Conservation (phyloP, 1,140 invertebrate genomes). For the Maconellicoccus hirsutus region DNA sequence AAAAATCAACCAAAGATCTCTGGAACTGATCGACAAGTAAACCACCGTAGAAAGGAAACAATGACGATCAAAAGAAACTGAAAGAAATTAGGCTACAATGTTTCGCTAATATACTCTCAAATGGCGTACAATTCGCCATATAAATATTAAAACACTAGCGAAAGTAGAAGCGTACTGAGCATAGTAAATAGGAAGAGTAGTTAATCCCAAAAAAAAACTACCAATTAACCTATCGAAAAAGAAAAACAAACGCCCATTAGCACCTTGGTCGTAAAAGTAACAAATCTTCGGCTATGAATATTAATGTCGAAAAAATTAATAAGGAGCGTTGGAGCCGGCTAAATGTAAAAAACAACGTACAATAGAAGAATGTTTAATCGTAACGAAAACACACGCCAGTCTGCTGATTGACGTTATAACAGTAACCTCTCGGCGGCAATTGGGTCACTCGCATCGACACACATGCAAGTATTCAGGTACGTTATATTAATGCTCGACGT, state of each 20-base stretch:
- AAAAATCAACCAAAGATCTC: too few species aligned
- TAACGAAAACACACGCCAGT: neutral
- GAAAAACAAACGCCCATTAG: neutral
- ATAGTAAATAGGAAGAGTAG: too few species aligned
- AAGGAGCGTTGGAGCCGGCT: too few species aligned
- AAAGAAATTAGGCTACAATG: too few species aligned
- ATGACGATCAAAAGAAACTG: too few species aligned
- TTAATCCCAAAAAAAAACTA: too few species aligned
- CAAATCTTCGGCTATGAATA: neutral
- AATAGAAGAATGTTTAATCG: constrained; percentile 9
- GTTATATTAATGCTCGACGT: constrained; percentile 11
- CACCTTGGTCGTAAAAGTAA: neutral
- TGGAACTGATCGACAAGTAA: too few species aligned
- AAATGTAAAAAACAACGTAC: neutral
- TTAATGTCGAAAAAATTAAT: neutral
- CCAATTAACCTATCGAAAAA: neutral
- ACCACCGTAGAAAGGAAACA: too few species aligned
- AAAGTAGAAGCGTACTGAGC: too few species aligned
- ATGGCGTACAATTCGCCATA: too few species aligned
- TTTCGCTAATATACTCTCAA: too few species aligned
- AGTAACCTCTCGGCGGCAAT: constrained; percentile 9
- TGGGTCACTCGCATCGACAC: constrained; percentile 16
- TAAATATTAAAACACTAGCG: too few species aligned
- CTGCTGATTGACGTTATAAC: constrained; percentile 15
- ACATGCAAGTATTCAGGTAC: constrained; percentile 16